Evolutionary conservation across 2,797 vertebrate genomes (phyloP), one percentile per base, ranked within the genome.

Genomic region (Enteromius mattozi): DNA sequence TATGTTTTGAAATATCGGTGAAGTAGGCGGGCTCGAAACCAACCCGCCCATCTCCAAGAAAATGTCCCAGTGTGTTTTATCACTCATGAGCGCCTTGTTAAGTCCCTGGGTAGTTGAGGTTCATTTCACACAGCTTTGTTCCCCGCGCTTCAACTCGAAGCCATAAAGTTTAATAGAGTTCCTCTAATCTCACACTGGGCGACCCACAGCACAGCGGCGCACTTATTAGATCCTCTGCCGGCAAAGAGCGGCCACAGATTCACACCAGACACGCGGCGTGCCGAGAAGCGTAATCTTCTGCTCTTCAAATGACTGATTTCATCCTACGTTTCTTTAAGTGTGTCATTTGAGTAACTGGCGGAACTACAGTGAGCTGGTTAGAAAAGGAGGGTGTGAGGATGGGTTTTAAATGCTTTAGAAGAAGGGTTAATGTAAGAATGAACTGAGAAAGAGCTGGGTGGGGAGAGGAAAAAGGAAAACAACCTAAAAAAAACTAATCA

Each of bases 101-200:
- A 83, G 83, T 88, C 83, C 78, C 78, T 40, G 82, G 80, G 85
- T 86, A 82, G 88, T 88, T 82, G 85, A 86, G 85, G 89, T 87
- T 88, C 86, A 89, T 85, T 84, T 88, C 86, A 85, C 84, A 77
- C 87, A 85, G 84, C 85, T 86, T 84, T 86, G 84, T 81, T 90
- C 84, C 80, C 80, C 37, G 51, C 83, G 78, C 83, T 86, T 65
- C 83, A 51, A 89, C 78, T 69, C 35, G 71, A 84, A 85, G 86
- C 82, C 82, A 87, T 90, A 88, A 86, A 89, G 87, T 89, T 90
- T 90, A 89, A 90, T 87, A 85, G 87, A 88, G 80, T 89, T 88
- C 80, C 70, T 86, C 82, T 81, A 89, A 88, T 89, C 80, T 86
- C 86, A 84, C 81, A 88, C 84, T 77, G 87, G 76, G 76, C 51